Conservation (phyloP, 1,140 invertebrate species). For the Drosophila ficusphila region DNA sequence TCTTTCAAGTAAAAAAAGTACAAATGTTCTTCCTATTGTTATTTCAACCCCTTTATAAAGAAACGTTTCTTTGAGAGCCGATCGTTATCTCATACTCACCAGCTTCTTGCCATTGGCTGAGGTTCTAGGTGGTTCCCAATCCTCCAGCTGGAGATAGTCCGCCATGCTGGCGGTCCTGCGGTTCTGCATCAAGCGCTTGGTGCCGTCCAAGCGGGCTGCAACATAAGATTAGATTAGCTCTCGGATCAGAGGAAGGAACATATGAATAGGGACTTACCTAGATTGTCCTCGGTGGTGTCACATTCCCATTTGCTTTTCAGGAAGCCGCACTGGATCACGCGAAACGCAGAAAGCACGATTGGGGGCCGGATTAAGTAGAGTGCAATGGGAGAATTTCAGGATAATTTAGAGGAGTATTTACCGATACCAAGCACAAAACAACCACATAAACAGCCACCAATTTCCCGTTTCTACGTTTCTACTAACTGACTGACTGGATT, state of each 20-base stretch:
- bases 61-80: background rate
- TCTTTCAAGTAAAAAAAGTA: background rate
- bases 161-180: conserved; percentile 89
- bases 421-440: background rate
- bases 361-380: conserved; percentile 12
- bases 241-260: background rate
- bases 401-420: conserved; percentile 1
- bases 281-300: conserved; percentile 73
- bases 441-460: background rate
- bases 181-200: conserved; percentile 86
- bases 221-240: background rate
- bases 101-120: conserved; percentile 94
- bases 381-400: conserved; percentile 23
- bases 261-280: conserved; percentile 63
- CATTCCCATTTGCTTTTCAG: conserved; percentile 83
- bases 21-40: too few species aligned
- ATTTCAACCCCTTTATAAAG: background rate
- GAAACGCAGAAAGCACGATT: conserved; percentile 22
- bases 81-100: conserved; percentile 86
- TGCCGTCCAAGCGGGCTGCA: conserved; percentile 95
- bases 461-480: background rate
- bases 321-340: conserved; percentile 65
- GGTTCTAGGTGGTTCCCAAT: conserved; percentile 86
- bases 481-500: conserved; percentile 12
- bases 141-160: conserved; percentile 95